Evolutionary conservation across 2,797 vertebrate species (phyloP), one percentile per base, ranked within the genome.

Genomic region (Ceyx erithaca): DNA sequence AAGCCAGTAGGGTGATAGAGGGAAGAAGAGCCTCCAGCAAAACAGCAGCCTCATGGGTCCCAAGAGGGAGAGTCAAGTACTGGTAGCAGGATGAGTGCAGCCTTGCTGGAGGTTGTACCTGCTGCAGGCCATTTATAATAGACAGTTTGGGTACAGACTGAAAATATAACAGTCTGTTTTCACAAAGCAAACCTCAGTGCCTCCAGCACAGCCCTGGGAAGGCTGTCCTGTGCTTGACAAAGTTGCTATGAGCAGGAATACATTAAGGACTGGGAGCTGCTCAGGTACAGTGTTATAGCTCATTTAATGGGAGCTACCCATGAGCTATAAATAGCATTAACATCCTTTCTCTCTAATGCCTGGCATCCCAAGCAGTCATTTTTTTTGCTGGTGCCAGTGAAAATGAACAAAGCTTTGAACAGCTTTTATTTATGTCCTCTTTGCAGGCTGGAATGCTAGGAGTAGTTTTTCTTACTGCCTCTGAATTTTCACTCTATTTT

Each of bases 311-410:
- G n/a, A 90, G 76, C 72, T 76, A 90, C 49, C 21, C 8, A 0
- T 82, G 87, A 54, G 33, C 79, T 94, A 92, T 78, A 93, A 93
- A 94, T 80, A 95, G 81, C 77, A 31, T 43, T 72, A 59, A 48
- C 70, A 76, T 86, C 55, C 43, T 88, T 81, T 77, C 66, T 73
- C 41, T 85, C 68, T 49, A 33, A 15, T 26, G 85, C 59, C 57
- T 91, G 77, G 41, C 48, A 92, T 90, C 83, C 87, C 67, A 81
- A 84, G 83, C 62, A 76, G 49, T 59, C 58, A 17, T 45, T 93
- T 93, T 46, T 46, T 54, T 87, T 95, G 72, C 8, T 4, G 43
- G 43, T 87, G 43, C 72, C 75, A 59, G 54, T 75, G 51, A 87
- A 92, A 84, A 91, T 14, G 52, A 83, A 33, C n/a, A 88, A 89